phyloP scores from a whole-genome alignment of 2,888 invertebrate species.

The Leucozona laternaria region DNA sequence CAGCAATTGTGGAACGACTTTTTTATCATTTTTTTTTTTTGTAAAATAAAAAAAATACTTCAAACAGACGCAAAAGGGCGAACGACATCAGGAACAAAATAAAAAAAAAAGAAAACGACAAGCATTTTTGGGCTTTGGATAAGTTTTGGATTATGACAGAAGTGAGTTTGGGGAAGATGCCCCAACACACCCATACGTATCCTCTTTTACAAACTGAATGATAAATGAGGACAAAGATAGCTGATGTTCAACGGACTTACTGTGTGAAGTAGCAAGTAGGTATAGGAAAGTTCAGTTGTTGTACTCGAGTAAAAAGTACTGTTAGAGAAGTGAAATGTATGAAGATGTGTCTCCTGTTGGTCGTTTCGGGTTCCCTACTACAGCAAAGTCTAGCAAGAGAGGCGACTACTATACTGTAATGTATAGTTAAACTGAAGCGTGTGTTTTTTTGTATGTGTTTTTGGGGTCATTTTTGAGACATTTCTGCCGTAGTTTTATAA shows the following conservation, averaged over 20 bases:
- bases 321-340: constrained; percentile 71
- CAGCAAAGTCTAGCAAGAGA: constrained; percentile 66
- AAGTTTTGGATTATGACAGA: constrained; percentile 75
- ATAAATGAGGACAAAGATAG: constrained; percentile 71
- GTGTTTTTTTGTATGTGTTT: constrained; percentile 43
- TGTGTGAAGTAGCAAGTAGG: too few species aligned
- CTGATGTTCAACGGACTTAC: constrained; percentile 50
- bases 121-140: constrained; percentile 70
- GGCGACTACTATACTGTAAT: neutral
- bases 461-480: constrained; percentile 73
- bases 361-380: constrained; percentile 54
- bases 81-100: constrained; percentile 42
- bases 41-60: constrained; percentile 1
- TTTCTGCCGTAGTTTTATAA: constrained; percentile 72
- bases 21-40: neutral
- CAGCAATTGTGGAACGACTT: constrained; percentile 28
- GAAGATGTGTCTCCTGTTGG: constrained; percentile 76
- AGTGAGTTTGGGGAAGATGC: constrained; percentile 15
- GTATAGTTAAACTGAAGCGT: constrained; percentile 34
- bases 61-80: constrained; percentile 45
- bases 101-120: constrained; percentile 33
- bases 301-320: constrained; percentile 61
- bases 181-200: constrained; percentile 28
- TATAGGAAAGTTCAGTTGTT: constrained; percentile 39
- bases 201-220: constrained; percentile 63